Evolutionary conservation across 2,797 vertebrate genomes (phyloP).

Genomic region (Varecia variegata): DNA sequence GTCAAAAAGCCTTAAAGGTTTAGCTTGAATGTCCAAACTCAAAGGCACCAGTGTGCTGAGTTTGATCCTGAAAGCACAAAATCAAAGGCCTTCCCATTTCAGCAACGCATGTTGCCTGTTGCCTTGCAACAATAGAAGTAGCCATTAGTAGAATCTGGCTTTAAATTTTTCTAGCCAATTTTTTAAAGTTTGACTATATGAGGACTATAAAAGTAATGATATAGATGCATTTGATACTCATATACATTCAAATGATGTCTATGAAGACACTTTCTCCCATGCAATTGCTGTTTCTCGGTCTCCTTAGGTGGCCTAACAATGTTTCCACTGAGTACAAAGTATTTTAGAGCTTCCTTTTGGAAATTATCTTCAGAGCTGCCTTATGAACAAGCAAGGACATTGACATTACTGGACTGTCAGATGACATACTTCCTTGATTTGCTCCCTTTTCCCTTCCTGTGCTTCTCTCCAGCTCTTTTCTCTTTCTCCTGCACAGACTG

Average conservation of each 20-base stretch:
- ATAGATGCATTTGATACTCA: background rate
- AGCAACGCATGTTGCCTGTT: background rate
- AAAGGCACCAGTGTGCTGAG: constrained; percentile 25
- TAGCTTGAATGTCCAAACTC: constrained; percentile 56
- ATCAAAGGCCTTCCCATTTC: constrained; percentile 42
- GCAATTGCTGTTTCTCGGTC: background rate
- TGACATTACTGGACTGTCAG: background rate
- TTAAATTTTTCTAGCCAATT: background rate
- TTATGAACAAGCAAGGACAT: background rate
- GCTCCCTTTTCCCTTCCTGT: background rate
- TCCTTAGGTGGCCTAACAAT: background rate
- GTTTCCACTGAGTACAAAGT: background rate
- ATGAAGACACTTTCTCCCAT: background rate
- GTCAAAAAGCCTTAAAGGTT: constrained; percentile 63
- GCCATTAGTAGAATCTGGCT: constrained; percentile 31
- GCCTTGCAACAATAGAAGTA: background rate
- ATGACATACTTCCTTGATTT: background rate
- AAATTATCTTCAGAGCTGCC: background rate
- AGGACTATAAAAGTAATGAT: background rate
- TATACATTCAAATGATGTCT: background rate
- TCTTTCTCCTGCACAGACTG: background rate
- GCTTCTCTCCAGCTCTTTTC: background rate
- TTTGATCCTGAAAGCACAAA: constrained; percentile 58
- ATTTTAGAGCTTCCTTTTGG: background rate
- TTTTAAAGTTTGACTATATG: background rate